Evolutionary conservation across 2,888 invertebrate species (phyloP).

Genomic region (Eristalis tenax): DNA sequence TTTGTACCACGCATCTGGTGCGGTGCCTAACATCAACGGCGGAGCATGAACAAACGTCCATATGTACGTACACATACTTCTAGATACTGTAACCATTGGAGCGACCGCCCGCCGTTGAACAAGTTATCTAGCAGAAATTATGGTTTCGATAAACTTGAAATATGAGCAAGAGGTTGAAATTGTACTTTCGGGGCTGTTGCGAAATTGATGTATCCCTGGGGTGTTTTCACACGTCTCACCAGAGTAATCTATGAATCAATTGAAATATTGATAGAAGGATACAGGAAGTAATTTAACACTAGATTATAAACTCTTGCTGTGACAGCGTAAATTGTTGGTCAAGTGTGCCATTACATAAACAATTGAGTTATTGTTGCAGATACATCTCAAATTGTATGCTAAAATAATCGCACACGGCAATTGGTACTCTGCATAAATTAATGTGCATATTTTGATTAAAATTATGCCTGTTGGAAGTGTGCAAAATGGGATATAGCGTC

Average conservation of each 20-base stretch:
- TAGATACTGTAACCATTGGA: neutral
- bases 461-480: no score
- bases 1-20: neutral
- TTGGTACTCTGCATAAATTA: no score
- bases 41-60: no score
- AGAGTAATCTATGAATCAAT: neutral
- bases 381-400: no score
- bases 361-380: no score
- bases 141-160: neutral
- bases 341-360: neutral
- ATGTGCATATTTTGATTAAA: no score
- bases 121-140: neutral
- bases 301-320: neutral
- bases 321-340: neutral
- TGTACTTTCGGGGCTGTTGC: neutral
- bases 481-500: no score
- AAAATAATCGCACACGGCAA: no score
- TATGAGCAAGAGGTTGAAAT: neutral
- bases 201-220: neutral
- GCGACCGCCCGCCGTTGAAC: neutral
- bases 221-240: neutral
- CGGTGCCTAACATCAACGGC: neutral
- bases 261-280: neutral
- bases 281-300: neutral
- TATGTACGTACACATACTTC: neutral